A percentile compares a stretch with the other conserved stretches of the same genome.
These are phyloP conservation scores for Drosophila meridiana DNA, from an alignment of 2,888 invertebrate species.

Conservation along the genomic window DNA sequence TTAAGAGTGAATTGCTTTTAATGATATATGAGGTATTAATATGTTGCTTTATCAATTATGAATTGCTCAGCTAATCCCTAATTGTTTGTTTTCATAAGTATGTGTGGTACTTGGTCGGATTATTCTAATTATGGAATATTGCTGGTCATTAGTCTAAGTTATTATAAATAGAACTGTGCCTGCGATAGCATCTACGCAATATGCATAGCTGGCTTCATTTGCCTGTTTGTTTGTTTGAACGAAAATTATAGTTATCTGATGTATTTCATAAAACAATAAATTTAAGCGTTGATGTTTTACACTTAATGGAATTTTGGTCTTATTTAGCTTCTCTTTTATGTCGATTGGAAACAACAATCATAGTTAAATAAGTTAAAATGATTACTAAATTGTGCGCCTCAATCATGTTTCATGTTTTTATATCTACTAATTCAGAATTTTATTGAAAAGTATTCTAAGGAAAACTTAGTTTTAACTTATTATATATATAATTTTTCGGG, in stretches of 20 bases:
- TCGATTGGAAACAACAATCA: not conserved
- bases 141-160: constrained; percentile 10
- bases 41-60: constrained; percentile 37
- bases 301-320: not conserved
- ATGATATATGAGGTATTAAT: constrained; percentile 25
- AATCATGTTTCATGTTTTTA: not conserved
- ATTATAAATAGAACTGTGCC: constrained; percentile 3
- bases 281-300: not conserved
- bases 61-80: constrained; percentile 20
- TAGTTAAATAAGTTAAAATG: too few relatives aligned
- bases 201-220: not conserved
- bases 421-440: too few relatives aligned
- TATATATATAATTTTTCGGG: too few relatives aligned
- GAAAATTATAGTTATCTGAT: constrained; percentile 6
- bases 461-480: too few relatives aligned
- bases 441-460: too few relatives aligned
- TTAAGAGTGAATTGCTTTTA: constrained; percentile 14
- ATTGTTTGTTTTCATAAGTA: constrained; percentile 35
- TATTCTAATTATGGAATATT: constrained; percentile 34
- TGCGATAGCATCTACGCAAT: not conserved
- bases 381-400: not conserved
- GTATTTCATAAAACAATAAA: constrained; percentile 4
- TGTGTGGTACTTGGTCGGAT: constrained; percentile 15
- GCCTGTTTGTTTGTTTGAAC: not conserved
- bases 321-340: not conserved